Evolutionary conservation across 2,888 invertebrate species (phyloP).

Genomic region (Macrosoma leucophasiata): DNA sequence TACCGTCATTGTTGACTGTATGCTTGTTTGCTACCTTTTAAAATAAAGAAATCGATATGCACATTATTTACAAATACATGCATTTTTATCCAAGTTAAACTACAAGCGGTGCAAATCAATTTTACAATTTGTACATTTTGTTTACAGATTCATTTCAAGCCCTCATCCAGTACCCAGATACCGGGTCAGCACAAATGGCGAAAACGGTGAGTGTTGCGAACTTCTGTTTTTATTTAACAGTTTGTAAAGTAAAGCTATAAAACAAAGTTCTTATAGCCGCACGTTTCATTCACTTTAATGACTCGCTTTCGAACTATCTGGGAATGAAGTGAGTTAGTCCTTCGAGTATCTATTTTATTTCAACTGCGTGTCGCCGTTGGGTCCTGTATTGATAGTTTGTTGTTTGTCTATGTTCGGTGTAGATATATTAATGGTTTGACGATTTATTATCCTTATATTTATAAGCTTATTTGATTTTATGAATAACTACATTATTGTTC

Average conservation of each 20-base stretch:
- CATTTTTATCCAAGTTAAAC: no score
- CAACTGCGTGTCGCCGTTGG: conserved; percentile 24
- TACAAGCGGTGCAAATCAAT: not conserved
- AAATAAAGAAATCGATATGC: no score
- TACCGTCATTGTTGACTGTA: no score
- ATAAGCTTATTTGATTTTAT: not conserved
- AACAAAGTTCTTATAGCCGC: conserved; percentile 65
- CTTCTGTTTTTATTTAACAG: conserved; percentile 64
- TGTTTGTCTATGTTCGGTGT: no score
- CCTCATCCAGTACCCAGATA: conserved; percentile 98
- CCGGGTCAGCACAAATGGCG: conserved; percentile 96
- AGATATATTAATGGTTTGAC: no score
- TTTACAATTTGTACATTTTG: conserved; percentile 42
- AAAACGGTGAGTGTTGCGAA: conserved; percentile 85
- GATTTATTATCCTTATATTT: conserved; percentile 2
- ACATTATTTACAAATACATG: no score
- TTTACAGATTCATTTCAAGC: conserved; percentile 97
- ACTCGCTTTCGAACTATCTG: conserved; percentile 58
- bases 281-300: conserved; percentile 69
- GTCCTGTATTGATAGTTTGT: no score
- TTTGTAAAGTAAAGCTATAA: conserved; percentile 62
- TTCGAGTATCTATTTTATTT: no score
- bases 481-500: no score
- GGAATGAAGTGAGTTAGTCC: conserved; percentile 50
- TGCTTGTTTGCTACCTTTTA: no score